phyloP scores from a whole-genome alignment of 1,140 invertebrate species.

The Drosophila willistoni region DNA sequence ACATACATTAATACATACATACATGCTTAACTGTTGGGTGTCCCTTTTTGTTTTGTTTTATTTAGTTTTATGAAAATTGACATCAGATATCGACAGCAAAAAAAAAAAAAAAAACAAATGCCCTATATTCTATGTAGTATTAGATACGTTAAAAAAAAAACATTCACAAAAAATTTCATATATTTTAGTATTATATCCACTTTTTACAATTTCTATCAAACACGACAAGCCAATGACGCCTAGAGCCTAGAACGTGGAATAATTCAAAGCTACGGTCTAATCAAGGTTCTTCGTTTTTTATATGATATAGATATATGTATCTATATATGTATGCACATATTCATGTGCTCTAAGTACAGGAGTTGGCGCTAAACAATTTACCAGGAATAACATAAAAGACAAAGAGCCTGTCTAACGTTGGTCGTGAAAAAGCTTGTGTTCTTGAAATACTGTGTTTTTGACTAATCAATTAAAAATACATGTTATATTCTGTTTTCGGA shows the following conservation, averaged over 20 bases:
- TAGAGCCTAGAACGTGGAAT: slow-evolving; percentile 67
- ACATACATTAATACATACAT: not conserved
- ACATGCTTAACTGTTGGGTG: not conserved
- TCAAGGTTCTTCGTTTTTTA: slow-evolving; percentile 17
- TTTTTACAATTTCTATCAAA: slow-evolving; percentile 61
- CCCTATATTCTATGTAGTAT: slow-evolving; percentile 70
- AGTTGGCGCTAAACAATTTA: not conserved
- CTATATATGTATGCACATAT: slow-evolving; percentile 12
- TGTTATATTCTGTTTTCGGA: no score
- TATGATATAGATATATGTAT: slow-evolving; percentile 1
- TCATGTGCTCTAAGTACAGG: not conserved
- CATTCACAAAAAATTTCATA: slow-evolving; percentile 46
- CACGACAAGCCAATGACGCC: slow-evolving; percentile 65
- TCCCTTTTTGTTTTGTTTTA: not conserved
- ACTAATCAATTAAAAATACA: no score
- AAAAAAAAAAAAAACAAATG: slow-evolving; percentile 36
- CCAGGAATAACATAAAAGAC: not conserved
- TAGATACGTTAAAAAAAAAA: slow-evolving; percentile 69
- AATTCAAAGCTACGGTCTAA: slow-evolving; percentile 48
- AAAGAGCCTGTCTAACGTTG: not conserved
- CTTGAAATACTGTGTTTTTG: no score
- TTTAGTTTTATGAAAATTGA: slow-evolving; percentile 46
- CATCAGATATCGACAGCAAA: slow-evolving; percentile 65
- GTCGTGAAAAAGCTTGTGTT: no score
- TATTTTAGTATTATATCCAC: slow-evolving; percentile 25